These are phyloP conservation scores for Dicerorhinus sumatrensis DNA, from an alignment of 2,113 vertebrate species.

Conservation along the genomic window DNA sequence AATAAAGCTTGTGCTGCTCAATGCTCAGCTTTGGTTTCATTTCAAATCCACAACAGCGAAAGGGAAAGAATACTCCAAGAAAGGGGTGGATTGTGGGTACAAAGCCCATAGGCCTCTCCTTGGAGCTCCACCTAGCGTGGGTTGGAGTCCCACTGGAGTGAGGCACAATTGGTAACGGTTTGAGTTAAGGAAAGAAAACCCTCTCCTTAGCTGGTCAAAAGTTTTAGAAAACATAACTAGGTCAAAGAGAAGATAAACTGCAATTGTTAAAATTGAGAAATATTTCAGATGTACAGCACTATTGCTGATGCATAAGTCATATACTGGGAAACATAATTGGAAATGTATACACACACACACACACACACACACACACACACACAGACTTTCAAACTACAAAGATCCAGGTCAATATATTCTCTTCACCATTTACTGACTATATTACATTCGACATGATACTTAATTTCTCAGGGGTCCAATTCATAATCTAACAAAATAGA, in stretches of 20 bases:
- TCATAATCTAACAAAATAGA: neutral
- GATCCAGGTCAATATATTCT: no score
- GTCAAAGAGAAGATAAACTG: neutral
- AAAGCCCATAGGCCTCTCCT: no score
- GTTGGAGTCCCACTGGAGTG: no score
- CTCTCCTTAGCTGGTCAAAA: neutral
- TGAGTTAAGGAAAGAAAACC: neutral
- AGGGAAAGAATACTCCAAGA: no score
- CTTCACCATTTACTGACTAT: neutral
- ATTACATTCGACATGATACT: neutral
- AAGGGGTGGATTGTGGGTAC: no score
- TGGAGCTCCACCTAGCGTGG: no score
- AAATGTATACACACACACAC: neutral
- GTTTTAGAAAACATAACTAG: neutral
- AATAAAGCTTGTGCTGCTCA: no score
- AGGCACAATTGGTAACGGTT: neutral
- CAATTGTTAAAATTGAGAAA: neutral
- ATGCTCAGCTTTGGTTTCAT: no score
- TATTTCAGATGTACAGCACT: neutral
- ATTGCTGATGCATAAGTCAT: neutral
- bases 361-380: neutral
- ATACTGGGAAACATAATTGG: neutral
- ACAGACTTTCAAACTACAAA: neutral
- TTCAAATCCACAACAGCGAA: no score
- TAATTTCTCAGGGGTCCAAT: neutral